Base-by-base conservation (phyloP, 2,113 vertebrate genomes). In the Myocastor coypus region DNA sequence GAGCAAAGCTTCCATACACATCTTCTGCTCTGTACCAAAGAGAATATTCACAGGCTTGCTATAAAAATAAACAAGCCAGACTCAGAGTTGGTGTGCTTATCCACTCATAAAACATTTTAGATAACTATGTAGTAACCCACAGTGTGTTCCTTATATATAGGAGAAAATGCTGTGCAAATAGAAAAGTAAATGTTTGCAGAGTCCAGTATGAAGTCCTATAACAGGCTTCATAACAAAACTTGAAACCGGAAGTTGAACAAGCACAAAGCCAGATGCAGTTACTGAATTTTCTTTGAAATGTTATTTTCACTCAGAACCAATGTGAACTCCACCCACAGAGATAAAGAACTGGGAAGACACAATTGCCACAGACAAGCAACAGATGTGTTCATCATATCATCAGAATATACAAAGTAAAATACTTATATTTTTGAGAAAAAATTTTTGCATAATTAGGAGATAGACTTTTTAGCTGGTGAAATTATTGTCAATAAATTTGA, bases 301-400 rank as follows among this genome's bases (percentile, higher is more conserved):
- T 50, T 9, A 96, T 96, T 96, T 98, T 97, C 96, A 95, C 69
- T 92, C 0, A 77, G 93, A 96, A 94, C 61, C 95, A 97, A 87
- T 85, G 94, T 96, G 92, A 93, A 95, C 96, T 97, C 96, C 77
- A 93, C 96, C 94, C 96, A 95, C 96, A 97, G 73, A 96, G 88
- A 97, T 95, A 94, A 97, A 96, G 94, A 98, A 97, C 98, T 91
- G 93, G 96, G 97, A 91, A 96, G 97, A 98, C 92, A 92, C 71
- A 77, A 95, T 95, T 96, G 96, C 71, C 61, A 87, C 19, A 98
- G 94, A 97, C 94, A 98, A 97, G 97, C 78, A 98, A 97, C 98
- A 98, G 97, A 98, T 98, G 98, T 98, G 98, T 98, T 97, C 97
- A 96, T 97, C 97, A 98, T 78, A 90, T 83, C 95, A 97, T 91